Conservation (phyloP, 2,113 vertebrate species). For the Mustela nigripes region DNA sequence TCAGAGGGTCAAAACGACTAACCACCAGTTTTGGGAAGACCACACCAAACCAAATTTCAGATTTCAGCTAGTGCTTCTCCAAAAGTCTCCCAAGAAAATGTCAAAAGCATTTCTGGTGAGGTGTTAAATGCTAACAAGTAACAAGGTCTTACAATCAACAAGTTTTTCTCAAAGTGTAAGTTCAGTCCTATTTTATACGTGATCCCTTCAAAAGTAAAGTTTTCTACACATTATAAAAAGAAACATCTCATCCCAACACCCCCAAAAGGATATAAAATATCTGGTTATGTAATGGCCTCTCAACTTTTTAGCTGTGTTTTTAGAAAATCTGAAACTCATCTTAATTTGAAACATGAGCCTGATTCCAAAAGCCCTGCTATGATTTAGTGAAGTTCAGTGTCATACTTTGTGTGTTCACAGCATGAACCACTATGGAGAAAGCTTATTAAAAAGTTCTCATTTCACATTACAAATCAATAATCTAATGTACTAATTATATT, state of each 20-base stretch:
- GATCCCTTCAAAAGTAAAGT: constrained; percentile 36
- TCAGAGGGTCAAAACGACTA: background rate
- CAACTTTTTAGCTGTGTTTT: constrained; percentile 51
- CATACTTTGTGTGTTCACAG: background rate
- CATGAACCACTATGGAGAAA: background rate
- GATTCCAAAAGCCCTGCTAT: background rate
- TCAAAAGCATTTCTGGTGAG: background rate
- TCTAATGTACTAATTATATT: background rate
- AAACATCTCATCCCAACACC: constrained; percentile 45
- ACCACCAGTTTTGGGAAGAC: background rate
- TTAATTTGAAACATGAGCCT: constrained; percentile 50
- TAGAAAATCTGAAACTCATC: constrained; percentile 55
- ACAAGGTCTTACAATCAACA: background rate
- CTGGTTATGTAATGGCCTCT: background rate
- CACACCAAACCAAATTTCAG: background rate
- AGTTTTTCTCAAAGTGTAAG: constrained; percentile 22
- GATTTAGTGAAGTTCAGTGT: background rate
- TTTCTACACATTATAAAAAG: constrained; percentile 57
- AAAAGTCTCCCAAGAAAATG: constrained; percentile 32
- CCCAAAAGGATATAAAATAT: constrained; percentile 41
- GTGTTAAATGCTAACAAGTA: constrained; percentile 41
- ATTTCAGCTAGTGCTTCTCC: background rate
- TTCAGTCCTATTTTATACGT: constrained; percentile 39
- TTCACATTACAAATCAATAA: constrained; percentile 33
- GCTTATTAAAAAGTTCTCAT: background rate